Evolutionary conservation across 2,797 vertebrate species (phyloP).

Genomic region (Sparus aurata): DNA sequence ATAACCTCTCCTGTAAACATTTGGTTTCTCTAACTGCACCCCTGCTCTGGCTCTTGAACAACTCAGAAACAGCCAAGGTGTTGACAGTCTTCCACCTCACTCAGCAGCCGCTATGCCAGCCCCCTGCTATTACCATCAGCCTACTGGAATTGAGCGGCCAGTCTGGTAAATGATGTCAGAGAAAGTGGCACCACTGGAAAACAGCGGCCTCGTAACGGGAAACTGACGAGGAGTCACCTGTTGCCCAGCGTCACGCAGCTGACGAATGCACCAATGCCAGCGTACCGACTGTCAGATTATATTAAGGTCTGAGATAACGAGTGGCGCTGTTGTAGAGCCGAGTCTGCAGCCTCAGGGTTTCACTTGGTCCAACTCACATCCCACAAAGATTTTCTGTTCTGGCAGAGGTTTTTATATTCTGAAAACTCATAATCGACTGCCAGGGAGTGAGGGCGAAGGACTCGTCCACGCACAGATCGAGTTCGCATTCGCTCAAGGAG

Average conservation of each 20-base stretch:
- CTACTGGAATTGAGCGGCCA: conserved; percentile 55
- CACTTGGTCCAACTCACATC: conserved; percentile 37
- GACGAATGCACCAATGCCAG: neutral
- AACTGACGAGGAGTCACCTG: conserved; percentile 54
- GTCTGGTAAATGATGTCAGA: conserved; percentile 77
- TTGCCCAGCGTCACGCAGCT: conserved; percentile 22
- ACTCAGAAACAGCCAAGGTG: conserved; percentile 49
- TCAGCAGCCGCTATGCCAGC: conserved; percentile 26
- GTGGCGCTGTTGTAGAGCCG: conserved; percentile 7
- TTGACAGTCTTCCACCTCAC: conserved; percentile 61
- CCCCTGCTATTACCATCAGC: conserved; percentile 33
- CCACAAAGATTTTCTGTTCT: conserved; percentile 46
- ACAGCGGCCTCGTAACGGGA: conserved; percentile 46
- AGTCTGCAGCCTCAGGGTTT: conserved; percentile 63
- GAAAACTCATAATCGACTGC: conserved; percentile 23
- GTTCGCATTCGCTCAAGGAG: conserved; percentile 38
- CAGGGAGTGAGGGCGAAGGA: conserved; percentile 38
- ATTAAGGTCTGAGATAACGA: conserved; percentile 39
- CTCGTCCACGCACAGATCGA: conserved; percentile 39
- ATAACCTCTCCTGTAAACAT: conserved; percentile 41
- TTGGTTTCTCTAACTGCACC: conserved; percentile 34
- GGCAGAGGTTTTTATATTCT: conserved; percentile 45
- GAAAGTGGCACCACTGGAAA: conserved; percentile 66
- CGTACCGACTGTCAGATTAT: conserved; percentile 21
- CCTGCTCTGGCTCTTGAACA: conserved; percentile 16